phyloP scores from a whole-genome alignment of 53 echinoderm and acorn worm species.

The Glandiceps talaboti region DNA sequence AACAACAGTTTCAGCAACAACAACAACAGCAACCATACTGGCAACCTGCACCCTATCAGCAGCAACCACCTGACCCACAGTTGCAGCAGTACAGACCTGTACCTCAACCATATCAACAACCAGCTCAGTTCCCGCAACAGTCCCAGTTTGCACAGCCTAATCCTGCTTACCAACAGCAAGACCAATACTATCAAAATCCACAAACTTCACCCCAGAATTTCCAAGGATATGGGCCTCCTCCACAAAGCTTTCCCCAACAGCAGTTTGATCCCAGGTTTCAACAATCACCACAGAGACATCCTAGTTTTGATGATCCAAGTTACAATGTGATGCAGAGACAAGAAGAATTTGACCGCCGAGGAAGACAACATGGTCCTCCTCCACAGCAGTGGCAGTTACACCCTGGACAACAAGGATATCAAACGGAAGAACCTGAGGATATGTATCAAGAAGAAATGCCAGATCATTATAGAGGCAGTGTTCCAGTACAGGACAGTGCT shows the following conservation, averaged over 20 bases:
- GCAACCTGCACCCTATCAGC: neutral
- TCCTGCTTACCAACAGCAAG: neutral
- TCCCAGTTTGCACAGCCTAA: neutral
- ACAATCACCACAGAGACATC: neutral
- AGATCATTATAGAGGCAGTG: neutral
- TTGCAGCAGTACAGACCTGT: neutral
- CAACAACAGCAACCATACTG: neutral
- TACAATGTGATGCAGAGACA: neutral
- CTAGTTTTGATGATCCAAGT: neutral
- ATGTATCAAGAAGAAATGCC: neutral
- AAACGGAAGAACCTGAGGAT: neutral
- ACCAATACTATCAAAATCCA: neutral
- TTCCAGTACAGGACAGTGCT: neutral
- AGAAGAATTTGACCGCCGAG: neutral
- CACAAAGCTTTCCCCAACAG: slow-evolving; percentile 2
- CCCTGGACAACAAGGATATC: neutral
- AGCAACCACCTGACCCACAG: neutral
- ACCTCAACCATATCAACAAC: slow-evolving; percentile 5
- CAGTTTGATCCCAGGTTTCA: neutral
- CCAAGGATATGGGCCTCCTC: neutral
- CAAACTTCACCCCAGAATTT: neutral
- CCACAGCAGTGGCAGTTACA: neutral
- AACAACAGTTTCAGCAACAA: slow-evolving; percentile 20
- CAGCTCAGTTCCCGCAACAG: neutral
- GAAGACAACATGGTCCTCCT: neutral